These are phyloP conservation scores for Sapajus apella DNA, from an alignment of 2,113 vertebrate genomes.

Conservation along the genomic window DNA sequence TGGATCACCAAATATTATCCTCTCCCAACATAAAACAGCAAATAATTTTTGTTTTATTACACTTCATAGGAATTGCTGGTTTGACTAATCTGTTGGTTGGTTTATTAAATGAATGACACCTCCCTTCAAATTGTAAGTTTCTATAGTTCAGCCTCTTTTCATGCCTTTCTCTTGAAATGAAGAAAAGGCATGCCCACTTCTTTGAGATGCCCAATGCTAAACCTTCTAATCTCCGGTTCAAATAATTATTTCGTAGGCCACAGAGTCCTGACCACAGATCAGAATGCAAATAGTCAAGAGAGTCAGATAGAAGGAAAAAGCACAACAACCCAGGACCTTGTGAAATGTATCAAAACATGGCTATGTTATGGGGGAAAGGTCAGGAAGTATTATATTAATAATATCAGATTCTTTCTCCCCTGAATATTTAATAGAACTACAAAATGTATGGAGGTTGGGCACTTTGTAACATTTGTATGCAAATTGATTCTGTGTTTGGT, in stretches of 20 bases:
- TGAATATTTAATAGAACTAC: not conserved
- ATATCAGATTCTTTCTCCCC: constrained; percentile 39
- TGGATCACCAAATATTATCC: not conserved
- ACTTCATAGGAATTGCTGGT: not conserved
- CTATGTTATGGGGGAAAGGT: not conserved
- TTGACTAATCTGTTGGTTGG: not conserved
- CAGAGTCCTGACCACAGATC: not conserved
- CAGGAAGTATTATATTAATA: constrained; percentile 40
- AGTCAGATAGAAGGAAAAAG: constrained; percentile 26
- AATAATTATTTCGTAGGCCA: constrained; percentile 60
- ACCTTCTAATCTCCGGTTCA: constrained; percentile 39
- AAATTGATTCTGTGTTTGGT: constrained; percentile 63
- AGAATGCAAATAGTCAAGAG: constrained; percentile 33
- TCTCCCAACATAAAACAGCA: not conserved
- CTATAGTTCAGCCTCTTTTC: not conserved
- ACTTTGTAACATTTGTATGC: constrained; percentile 55
- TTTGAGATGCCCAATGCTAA: not conserved
- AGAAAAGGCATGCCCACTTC: not conserved
- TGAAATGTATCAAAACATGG: not conserved
- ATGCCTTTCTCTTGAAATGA: not conserved
- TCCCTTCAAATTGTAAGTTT: not conserved
- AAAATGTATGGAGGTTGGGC: not conserved
- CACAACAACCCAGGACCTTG: not conserved
- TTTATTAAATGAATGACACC: constrained; percentile 30
- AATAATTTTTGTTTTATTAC: constrained; percentile 11